Percentiles rank a stretch among this genome's conserved stretches.
Evolutionary conservation across 2,113 vertebrate species (phyloP).

Genomic region (Thymallus thymallus): DNA sequence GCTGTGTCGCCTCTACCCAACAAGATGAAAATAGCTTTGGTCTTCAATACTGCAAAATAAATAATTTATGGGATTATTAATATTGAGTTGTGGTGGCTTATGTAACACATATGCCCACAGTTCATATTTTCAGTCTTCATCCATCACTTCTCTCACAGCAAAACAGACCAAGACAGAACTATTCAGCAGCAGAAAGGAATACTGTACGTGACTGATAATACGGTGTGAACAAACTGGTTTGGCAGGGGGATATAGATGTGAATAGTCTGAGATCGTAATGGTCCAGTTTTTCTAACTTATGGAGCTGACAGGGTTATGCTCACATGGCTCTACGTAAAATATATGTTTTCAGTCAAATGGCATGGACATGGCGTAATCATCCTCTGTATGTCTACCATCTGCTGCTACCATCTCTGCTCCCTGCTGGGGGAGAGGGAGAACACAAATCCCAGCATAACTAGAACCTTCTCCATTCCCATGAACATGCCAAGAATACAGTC

Average conservation of each 20-base stretch:
- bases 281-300: slow-evolving; percentile 20
- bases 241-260: background rate
- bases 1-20: background rate
- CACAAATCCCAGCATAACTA: too few relatives aligned
- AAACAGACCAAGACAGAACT: background rate
- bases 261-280: slow-evolving; percentile 7
- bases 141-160: background rate
- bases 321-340: slow-evolving; percentile 19
- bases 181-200: background rate
- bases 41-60: slow-evolving; percentile 14
- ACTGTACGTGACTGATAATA: background rate
- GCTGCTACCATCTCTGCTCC: background rate
- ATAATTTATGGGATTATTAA: slow-evolving; percentile 44
- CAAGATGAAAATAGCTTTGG: slow-evolving; percentile 27
- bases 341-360: slow-evolving; percentile 20
- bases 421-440: background rate
- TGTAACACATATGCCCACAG: slow-evolving; percentile 31
- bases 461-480: background rate
- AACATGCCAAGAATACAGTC: background rate
- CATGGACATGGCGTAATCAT: slow-evolving; percentile 23
- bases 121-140: background rate
- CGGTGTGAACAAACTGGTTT: background rate
- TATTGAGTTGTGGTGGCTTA: slow-evolving; percentile 33
- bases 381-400: slow-evolving; percentile 24
- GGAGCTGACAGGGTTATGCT: slow-evolving; percentile 14